Evolutionary conservation across 2,888 invertebrate species (phyloP).

Genomic region (Megamerina dolium): DNA sequence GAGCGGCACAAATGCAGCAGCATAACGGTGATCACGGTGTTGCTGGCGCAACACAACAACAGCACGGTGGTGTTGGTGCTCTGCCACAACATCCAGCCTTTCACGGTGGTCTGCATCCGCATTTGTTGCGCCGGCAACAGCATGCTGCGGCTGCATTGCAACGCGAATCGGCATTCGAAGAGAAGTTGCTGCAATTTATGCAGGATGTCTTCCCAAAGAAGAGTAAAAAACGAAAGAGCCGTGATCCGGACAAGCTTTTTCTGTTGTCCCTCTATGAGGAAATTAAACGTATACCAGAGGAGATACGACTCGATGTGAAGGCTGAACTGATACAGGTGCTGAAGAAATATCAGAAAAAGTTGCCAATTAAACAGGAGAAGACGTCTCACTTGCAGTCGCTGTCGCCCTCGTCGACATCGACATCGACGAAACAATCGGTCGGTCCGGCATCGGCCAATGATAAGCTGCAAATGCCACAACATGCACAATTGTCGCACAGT

Average conservation of each 20-base stretch:
- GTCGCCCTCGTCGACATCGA: constrained; percentile 22
- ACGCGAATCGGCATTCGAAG: constrained; percentile 42
- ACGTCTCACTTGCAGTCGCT: constrained; percentile 24
- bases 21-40: constrained; percentile 34
- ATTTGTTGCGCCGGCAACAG: constrained; percentile 35
- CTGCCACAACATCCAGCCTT: constrained; percentile 42
- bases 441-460: constrained; percentile 27
- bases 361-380: constrained; percentile 38
- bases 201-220: constrained; percentile 46
- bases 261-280: constrained; percentile 43
- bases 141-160: constrained; percentile 34
- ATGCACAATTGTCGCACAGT: constrained; percentile 37
- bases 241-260: constrained; percentile 45
- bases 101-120: constrained; percentile 40
- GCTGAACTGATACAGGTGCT: constrained; percentile 45
- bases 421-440: constrained; percentile 17
- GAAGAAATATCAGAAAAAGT: constrained; percentile 44
- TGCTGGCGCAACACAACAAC: constrained; percentile 27
- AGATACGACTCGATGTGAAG: constrained; percentile 43
- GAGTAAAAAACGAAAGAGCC: constrained; percentile 44
- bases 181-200: constrained; percentile 44
- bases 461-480: constrained; percentile 26
- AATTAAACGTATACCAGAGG: constrained; percentile 44
- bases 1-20: constrained; percentile 34
- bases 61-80: constrained; percentile 27